Evolutionary conservation across 2,113 vertebrate genomes (phyloP), one percentile per base, ranked within the genome.

Genomic region (Neopipo cinnamomea): DNA sequence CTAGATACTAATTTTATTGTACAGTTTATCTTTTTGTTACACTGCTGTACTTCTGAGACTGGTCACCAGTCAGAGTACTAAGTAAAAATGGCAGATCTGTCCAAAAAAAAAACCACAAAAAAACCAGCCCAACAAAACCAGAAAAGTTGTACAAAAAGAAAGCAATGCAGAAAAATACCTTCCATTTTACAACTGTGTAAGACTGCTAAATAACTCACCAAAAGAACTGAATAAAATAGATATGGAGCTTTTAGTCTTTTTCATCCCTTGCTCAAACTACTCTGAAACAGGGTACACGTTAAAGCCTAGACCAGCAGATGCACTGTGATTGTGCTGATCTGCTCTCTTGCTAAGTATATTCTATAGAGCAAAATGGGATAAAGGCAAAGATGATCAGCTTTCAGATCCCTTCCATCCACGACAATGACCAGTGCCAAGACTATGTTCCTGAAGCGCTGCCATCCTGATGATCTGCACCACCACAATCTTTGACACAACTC

Each of bases 221-320:
- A 93, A 16, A 74, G 47, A 93, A 91, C 9, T 92, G 67, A 90
- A 83, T 83, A 92, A 95, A 94, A 91, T 41, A 14, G 72, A 71
- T 42, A 85, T 21, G 30, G 12, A 94, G 47, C 14, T 94, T 89
- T 83, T 41, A 41, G 49, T 39, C 35, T 66, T 91, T 44, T 9
- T 47, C 9, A 3, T 37, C 27, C 41, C 21, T n/a, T 20, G n/a
- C 39, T n/a, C 20, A 62, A 85, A 78, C 41, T 33, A 33, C 30
- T 68, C 33, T 59, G 50, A 67, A 85, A 59, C 12, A 53, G 25
- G 14, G 22, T 27, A 61, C 3, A 9, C 13, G n/a, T 35, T 50
- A 6, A 65, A 88, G 39, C 39, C 61, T 21, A 66, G 35, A 72
- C 6, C 12, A 49, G 58, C 28, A 89, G 61, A 75, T 31, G 20